These are phyloP conservation scores for Macrosiphum euphorbiae DNA, from an alignment of 2,888 invertebrate species.

Conservation along the genomic window DNA sequence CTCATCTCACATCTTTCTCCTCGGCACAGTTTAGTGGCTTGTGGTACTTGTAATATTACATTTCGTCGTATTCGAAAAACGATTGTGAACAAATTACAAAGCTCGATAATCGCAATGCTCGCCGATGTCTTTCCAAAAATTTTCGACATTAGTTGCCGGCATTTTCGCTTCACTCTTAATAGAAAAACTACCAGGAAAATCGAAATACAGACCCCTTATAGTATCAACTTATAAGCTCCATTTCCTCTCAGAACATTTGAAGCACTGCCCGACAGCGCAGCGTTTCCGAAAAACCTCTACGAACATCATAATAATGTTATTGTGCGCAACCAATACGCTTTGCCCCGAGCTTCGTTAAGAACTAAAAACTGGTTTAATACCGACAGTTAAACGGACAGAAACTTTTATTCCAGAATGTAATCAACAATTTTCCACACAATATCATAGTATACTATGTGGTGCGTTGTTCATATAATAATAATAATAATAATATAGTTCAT, in stretches of 20 bases:
- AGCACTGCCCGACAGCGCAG: neutral
- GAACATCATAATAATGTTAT: neutral
- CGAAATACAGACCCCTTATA: neutral
- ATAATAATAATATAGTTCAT: neutral
- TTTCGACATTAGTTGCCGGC: neutral
- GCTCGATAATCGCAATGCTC: neutral
- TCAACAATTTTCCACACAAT: neutral
- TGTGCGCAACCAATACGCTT: neutral
- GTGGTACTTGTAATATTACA: neutral
- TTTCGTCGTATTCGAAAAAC: neutral
- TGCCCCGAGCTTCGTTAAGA: neutral
- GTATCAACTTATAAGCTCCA: neutral
- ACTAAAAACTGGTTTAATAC: constrained; percentile 1
- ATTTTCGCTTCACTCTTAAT: neutral
- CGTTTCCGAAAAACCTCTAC: neutral
- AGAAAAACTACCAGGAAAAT: neutral
- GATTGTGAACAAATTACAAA: neutral
- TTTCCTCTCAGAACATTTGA: neutral
- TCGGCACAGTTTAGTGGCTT: neutral
- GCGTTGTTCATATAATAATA: neutral
- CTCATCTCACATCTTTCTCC: neutral
- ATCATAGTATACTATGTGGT: no score
- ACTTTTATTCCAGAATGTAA: neutral
- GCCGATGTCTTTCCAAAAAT: neutral
- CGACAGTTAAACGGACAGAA: neutral